phyloP scores from a whole-genome alignment of 2,888 invertebrate genomes.

The Eudemis profundana region DNA sequence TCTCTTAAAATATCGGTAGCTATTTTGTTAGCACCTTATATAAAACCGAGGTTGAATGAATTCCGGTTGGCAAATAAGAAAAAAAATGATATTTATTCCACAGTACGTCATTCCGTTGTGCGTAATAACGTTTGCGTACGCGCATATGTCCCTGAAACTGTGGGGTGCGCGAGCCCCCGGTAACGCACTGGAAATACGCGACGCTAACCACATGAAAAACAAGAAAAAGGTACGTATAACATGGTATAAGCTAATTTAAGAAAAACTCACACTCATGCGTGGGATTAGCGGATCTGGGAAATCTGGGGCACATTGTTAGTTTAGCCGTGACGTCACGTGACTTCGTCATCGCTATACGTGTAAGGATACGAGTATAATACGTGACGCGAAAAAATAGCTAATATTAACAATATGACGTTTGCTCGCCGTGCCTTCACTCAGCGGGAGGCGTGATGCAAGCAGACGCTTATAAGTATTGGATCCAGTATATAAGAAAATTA shows the following conservation, averaged over 20 bases:
- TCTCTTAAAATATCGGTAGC: no score
- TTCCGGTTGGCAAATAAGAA: no score
- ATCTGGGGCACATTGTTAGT: background rate
- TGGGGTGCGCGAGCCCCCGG: conserved; percentile 93
- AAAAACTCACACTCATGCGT: background rate
- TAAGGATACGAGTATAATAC: background rate
- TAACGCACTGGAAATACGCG: conserved; percentile 90
- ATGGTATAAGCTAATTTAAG: background rate
- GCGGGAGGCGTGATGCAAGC: no score
- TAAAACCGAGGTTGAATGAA: no score
- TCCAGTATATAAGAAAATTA: no score
- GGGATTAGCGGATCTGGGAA: background rate
- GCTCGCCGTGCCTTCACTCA: no score
- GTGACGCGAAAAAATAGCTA: background rate
- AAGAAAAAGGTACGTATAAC: conserved; percentile 89
- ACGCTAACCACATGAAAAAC: conserved; percentile 92
- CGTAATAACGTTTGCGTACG: conserved; percentile 93
- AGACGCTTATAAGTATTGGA: no score
- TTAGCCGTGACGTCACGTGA: background rate
- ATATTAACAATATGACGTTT: background rate
- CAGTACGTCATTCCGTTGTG: conserved; percentile 92
- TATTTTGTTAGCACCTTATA: no score
- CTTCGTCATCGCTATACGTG: background rate
- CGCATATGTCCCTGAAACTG: conserved; percentile 90
- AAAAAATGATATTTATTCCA: conserved; percentile 11